These are phyloP conservation scores for Ostrea denselamellosa DNA, from an alignment of 1,140 invertebrate genomes.

Conservation along the genomic window DNA sequence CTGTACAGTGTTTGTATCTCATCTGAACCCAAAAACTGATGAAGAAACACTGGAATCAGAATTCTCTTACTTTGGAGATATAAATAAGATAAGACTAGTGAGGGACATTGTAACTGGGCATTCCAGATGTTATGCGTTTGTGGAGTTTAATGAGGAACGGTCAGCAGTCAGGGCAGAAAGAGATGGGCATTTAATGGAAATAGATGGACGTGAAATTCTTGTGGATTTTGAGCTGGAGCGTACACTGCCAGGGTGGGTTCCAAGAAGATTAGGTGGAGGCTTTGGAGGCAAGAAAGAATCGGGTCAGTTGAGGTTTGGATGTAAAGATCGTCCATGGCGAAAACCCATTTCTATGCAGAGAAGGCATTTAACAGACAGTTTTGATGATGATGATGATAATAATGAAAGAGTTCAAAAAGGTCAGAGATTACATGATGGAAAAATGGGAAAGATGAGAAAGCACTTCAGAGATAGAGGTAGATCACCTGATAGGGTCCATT, in stretches of 20 bases:
- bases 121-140: constrained; percentile 91
- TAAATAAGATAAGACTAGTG: constrained; percentile 85
- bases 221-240: constrained; percentile 82
- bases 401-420: constrained; percentile 31
- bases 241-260: constrained; percentile 88
- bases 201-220: constrained; percentile 83
- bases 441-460: constrained; percentile 44
- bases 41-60: constrained; percentile 79
- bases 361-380: constrained; percentile 5
- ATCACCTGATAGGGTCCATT: constrained; percentile 40
- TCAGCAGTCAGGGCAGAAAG: constrained; percentile 83
- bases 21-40: constrained; percentile 86
- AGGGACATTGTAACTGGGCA: constrained; percentile 90
- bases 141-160: constrained; percentile 86
- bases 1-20: constrained; percentile 88
- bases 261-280: constrained; percentile 90
- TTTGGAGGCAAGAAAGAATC: constrained; percentile 93
- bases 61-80: constrained; percentile 78
- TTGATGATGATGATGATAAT: background rate
- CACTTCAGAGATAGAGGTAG: constrained; percentile 40
- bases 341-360: constrained; percentile 66
- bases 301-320: constrained; percentile 92
- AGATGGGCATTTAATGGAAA: constrained; percentile 83
- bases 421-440: constrained; percentile 36
- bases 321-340: constrained; percentile 85